These are phyloP conservation scores for Agonopterix arenella DNA, from an alignment of 2,888 invertebrate genomes.

Conservation along the genomic window DNA sequence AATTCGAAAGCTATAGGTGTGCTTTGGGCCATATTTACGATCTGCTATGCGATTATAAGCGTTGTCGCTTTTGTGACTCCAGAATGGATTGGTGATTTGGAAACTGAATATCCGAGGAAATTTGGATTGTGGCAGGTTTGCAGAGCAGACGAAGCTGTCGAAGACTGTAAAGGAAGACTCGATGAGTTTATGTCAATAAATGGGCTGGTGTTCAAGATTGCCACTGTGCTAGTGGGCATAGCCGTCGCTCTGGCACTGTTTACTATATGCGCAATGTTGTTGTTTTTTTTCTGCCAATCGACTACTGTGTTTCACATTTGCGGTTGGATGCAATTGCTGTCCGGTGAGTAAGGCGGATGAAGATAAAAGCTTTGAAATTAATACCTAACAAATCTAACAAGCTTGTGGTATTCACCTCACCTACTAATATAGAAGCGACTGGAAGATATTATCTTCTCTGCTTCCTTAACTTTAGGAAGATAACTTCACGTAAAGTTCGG, in stretches of 20 bases:
- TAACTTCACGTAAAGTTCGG: no score
- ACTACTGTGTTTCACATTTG: conserved; percentile 95
- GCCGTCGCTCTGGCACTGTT: conserved; percentile 90
- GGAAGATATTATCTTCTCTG: no score
- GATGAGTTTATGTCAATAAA: conserved; percentile 89
- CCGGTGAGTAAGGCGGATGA: conserved; percentile 81
- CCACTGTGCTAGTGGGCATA: conserved; percentile 92
- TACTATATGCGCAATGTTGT: conserved; percentile 91
- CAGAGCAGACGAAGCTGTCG: conserved; percentile 84
- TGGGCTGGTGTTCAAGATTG: conserved; percentile 89
- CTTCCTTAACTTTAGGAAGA: no score
- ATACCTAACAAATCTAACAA: no score
- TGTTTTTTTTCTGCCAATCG: conserved; percentile 95
- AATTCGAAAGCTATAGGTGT: conserved; percentile 97
- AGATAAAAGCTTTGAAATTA: background rate
- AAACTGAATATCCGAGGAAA: conserved; percentile 91
- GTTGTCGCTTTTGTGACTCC: conserved; percentile 97
- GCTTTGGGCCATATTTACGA: conserved; percentile 97
- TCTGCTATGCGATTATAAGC: conserved; percentile 97
- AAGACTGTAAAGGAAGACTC: conserved; percentile 90
- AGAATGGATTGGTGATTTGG: conserved; percentile 92
- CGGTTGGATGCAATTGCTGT: conserved; percentile 96
- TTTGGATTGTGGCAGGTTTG: conserved; percentile 96
- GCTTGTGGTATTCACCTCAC: background rate
- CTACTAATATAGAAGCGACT: background rate